These are phyloP conservation scores for Napeogenes sylphis DNA, from an alignment of 2,888 invertebrate genomes.

Conservation along the genomic window DNA sequence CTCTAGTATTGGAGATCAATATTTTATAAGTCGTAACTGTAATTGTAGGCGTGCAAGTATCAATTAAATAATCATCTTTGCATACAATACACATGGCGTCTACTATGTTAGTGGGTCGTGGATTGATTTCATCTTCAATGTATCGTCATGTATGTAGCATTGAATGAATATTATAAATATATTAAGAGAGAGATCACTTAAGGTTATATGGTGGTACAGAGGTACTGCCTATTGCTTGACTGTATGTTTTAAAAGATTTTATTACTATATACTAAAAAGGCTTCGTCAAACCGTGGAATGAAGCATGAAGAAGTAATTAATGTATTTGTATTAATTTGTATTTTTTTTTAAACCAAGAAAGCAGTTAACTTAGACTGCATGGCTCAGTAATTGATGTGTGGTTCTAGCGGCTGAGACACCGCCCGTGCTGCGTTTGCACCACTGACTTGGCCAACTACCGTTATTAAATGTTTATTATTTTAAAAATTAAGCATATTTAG, in stretches of 20 bases:
- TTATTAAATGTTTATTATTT: too few relatives aligned
- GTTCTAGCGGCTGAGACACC: constrained; percentile 45
- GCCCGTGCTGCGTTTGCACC: constrained; percentile 40
- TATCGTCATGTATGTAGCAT: constrained; percentile 26
- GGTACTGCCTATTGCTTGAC: too few relatives aligned
- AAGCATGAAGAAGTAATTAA: background rate
- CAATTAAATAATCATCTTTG: constrained; percentile 53
- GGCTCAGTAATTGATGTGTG: constrained; percentile 63
- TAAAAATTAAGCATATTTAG: background rate
- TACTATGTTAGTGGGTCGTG: constrained; percentile 49
- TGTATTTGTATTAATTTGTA: too few relatives aligned
- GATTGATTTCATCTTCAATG: constrained; percentile 43
- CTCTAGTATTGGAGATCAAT: too few relatives aligned
- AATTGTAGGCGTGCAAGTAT: too few relatives aligned
- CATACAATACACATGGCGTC: constrained; percentile 55
- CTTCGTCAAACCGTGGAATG: too few relatives aligned
- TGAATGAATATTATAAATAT: background rate
- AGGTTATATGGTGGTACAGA: too few relatives aligned
- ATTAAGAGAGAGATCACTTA: background rate
- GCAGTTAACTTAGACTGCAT: constrained; percentile 64
- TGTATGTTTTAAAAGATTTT: too few relatives aligned
- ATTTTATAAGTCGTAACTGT: too few relatives aligned
- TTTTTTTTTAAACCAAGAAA: constrained; percentile 44
- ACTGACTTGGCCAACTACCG: background rate
- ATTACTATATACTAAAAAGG: too few relatives aligned